Percentiles rank a stretch among this genome's conserved stretches.
These are phyloP conservation scores for Spheniscus humboldti DNA, from an alignment of 2,797 vertebrate genomes.

Conservation along the genomic window DNA sequence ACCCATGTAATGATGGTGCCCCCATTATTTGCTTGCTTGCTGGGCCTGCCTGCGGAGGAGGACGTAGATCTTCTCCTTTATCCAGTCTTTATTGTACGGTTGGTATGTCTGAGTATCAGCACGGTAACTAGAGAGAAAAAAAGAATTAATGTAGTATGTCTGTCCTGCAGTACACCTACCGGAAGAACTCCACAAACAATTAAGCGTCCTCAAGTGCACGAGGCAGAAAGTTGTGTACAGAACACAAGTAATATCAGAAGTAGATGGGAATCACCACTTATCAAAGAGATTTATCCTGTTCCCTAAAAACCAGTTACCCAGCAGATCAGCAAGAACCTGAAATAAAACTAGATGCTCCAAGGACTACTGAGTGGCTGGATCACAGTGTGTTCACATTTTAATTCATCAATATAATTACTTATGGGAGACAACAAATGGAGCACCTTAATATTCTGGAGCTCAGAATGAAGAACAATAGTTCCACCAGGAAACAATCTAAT, in stretches of 20 bases:
- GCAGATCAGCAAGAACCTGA: background rate
- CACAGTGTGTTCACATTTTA: background rate
- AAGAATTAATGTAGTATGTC: background rate
- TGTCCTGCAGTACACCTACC: background rate
- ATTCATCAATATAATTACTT: background rate
- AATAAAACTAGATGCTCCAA: background rate
- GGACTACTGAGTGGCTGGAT: background rate
- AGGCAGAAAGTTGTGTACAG: background rate
- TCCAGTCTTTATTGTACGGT: conserved; percentile 98
- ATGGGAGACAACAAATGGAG: background rate
- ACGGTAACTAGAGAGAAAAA: conserved; percentile 81
- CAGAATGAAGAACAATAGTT: background rate
- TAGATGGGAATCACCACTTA: background rate
- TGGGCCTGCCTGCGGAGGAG: conserved; percentile 94
- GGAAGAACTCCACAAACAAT: background rate
- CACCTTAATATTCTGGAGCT: background rate
- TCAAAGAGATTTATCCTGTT: background rate
- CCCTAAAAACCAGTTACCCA: background rate
- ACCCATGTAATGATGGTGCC: background rate
- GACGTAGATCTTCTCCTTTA: conserved; percentile 98
- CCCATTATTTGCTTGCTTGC: conserved; percentile 87
- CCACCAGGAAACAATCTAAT: background rate
- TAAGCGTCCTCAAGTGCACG: background rate
- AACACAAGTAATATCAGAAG: background rate
- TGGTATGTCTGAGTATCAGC: conserved; percentile 97